Evolutionary conservation across 2,797 vertebrate genomes (phyloP), one percentile per base, ranked within the genome.

Genomic region (Picus viridis): DNA sequence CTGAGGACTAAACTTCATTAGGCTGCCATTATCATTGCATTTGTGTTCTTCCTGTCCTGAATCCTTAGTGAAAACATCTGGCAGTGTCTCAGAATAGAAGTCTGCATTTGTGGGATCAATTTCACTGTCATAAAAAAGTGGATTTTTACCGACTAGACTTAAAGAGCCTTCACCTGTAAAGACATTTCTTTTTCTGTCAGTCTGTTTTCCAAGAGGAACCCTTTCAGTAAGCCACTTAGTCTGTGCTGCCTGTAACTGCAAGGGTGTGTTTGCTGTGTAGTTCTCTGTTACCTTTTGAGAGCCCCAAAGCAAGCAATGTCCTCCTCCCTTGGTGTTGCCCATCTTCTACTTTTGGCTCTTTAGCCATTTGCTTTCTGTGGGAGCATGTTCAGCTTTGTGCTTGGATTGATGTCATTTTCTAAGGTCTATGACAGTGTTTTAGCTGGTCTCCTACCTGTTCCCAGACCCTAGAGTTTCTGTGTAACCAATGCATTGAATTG

Each of bases 1-100:
- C 94, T 93, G 95, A 86, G 89, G 92, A 68, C 83, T 81, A 79
- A 95, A 90, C 90, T 95, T 97, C 84, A 90, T 96, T 96, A 96
- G 78, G 68, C 76, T 93, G 78, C 74, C 30, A 14, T 93, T 95
- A 41, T 68, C 19, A 3, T 86, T 96, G 59, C 41, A 41, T 95
- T 96, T 92, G 54, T 95, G 78, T 94, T 96, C 75, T 92, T 93
- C 85, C 51, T 93, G 75, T 85, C 89, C 81, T 88, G 85, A 96
- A 80, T 95, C 80, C 88, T 90, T 69, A 1, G 10, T 57, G 83
- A 68, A 90, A 95, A 94, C 84, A 92, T 89, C 89, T 97, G 93
- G 73, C 88, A 82, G 79, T 78, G 73, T 69, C 90, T 91, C 86
- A 84, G 18, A 78, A 78, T 34, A 84, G 49, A 69, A 79, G 36